A percentile compares a stretch with the other conserved stretches of the same genome.
These are phyloP conservation scores for Sus cebifrons DNA, from an alignment of 2,797 vertebrate species.

Conservation along the genomic window DNA sequence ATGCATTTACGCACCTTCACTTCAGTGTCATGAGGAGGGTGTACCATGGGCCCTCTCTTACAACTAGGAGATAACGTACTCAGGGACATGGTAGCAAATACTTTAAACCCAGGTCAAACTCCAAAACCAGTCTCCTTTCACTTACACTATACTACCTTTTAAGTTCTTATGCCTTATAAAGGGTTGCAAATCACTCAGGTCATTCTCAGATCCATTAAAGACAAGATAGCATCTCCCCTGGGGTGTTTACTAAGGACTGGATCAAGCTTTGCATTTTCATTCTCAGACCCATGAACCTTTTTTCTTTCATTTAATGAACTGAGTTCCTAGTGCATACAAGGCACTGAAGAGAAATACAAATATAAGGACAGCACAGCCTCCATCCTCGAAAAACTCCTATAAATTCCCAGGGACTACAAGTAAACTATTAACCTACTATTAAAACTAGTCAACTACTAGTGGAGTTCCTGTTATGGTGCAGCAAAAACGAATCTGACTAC, in stretches of 20 bases:
- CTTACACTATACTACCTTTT: not conserved
- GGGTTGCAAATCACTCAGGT: not conserved
- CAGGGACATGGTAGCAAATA: not conserved
- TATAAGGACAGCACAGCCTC: not conserved
- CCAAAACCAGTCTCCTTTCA: not conserved
- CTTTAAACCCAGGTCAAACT: not conserved
- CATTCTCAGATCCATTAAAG: not conserved
- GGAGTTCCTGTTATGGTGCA: not conserved
- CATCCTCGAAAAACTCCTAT: slow-evolving; percentile 7
- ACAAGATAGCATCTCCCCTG: not conserved
- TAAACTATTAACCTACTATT: not conserved
- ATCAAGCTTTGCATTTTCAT: not conserved
- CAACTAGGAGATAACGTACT: not conserved
- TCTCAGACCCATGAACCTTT: not conserved
- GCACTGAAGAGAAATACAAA: slow-evolving; percentile 19
- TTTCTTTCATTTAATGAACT: not conserved
- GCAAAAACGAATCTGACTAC: too few species aligned
- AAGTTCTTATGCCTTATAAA: not conserved
- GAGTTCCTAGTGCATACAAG: not conserved
- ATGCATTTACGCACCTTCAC: not conserved
- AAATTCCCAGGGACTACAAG: not conserved
- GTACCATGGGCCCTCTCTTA: not conserved
- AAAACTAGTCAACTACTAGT: not conserved
- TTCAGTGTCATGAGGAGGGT: not conserved
- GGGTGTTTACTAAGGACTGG: not conserved